Base-by-base conservation (phyloP, 1,140 invertebrate species). In the Drosophila athabasca region DNA sequence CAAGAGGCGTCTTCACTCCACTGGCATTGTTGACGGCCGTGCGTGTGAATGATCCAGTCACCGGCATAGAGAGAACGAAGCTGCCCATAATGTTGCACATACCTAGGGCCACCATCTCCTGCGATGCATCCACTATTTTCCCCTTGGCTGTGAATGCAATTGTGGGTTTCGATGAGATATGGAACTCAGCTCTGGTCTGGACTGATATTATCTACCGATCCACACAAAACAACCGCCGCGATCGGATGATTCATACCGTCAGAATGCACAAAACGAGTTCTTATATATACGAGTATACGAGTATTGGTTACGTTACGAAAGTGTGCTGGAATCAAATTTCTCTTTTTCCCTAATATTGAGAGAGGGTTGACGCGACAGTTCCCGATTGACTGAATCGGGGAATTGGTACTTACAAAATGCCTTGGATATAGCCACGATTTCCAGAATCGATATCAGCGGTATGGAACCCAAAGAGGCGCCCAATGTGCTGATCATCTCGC, bases 11-110 rank as follows among this genome's bases (percentile, higher is more conserved):
- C 78, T 94, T 93, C 0, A 98, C 98, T 15, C 98, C 97, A 77
- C 97, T 97, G 35, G 96, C 96, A 89, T 97, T 95, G 92, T 98
- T 98, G 1, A 99, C 95, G 1, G 97, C 97, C 7, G 97, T 98
- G 67, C 97, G 93, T 0, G 96, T 96, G 90, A 97, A 97, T 62
- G 96, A 97, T 41, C 96, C 98, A 0, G 98, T 97, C 0, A 96
- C 94, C 0, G 97, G 97, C 93, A 97, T 96, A 1, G 97, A 97
- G 13, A 94, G 94, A 29, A 97, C 94, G 91, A 99, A 98, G 55
- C 96, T 96, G 62, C 97, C 96, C 46, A 96, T 92, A 46, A 98
- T 93, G 92, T 99, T 99, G 83, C 95, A 96, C 9, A 96, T 84
- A 17, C 97, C 97, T 43, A 97, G 83, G 0, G 96, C 96, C 43